phyloP scores from a whole-genome alignment of 2,888 invertebrate genomes.

The Temnothorax ravouxi region DNA sequence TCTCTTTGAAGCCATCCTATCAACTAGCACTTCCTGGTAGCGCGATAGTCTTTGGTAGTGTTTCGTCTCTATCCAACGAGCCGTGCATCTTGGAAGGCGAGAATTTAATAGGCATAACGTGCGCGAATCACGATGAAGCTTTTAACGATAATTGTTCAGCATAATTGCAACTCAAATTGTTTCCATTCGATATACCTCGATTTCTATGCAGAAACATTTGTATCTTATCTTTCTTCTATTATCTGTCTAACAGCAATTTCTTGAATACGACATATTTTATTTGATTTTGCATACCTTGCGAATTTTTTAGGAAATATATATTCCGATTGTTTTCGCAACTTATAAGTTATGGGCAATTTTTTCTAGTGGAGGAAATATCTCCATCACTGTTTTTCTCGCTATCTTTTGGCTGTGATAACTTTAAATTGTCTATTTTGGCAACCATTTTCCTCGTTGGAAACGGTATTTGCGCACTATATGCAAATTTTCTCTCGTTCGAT shows the following conservation, averaged over 20 bases:
- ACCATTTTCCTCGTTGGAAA: neutral
- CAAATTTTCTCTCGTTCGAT: constrained; percentile 10
- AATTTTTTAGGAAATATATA: constrained; percentile 10
- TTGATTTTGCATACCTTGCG: neutral
- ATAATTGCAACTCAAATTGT: neutral
- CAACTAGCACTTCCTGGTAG: neutral
- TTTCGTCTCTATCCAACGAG: constrained; percentile 10
- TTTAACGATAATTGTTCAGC: constrained; percentile 17
- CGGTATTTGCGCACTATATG: constrained; percentile 1
- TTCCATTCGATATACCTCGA: neutral
- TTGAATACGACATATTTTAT: neutral
- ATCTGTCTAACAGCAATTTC: neutral
- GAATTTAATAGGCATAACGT: neutral
- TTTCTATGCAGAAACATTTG: neutral
- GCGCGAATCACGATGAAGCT: neutral
- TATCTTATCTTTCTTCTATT: neutral
- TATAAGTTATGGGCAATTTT: neutral
- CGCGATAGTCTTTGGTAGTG: neutral
- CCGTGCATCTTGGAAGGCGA: constrained; percentile 21
- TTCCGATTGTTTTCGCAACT: neutral
- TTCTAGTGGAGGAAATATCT: neutral
- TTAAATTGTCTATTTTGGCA: neutral
- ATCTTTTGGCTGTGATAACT: neutral
- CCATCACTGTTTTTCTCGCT: neutral
- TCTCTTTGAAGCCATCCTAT: constrained; percentile 1